Base-by-base conservation (phyloP, 2,797 vertebrate genomes). In the Danionella dracula region DNA sequence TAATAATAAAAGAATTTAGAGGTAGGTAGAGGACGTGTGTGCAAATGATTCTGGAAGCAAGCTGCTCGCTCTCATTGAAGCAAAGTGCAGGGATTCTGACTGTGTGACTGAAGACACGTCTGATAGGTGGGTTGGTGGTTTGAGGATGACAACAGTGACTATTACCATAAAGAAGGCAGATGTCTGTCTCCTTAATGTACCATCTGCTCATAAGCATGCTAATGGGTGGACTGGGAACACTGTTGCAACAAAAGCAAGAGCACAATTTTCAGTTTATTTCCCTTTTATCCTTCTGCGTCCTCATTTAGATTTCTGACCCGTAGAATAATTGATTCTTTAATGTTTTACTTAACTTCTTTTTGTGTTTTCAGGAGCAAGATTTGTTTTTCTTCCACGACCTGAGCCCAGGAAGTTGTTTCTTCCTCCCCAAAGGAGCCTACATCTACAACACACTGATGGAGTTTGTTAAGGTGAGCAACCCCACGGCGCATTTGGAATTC, bases 371-470 rank as follows among this genome's bases (percentile, higher is more conserved):
- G 97, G 96, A 99, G 67, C 96, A 99, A 79, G 97, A 99, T 68
- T 83, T 99, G 1, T 99, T 94, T 87, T 99, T 99, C 89, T 99
- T 99, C 79, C 97, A 99, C 63, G 96, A 99, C 65, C 90, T 99
- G 76, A 99, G 95, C 79, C 97, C 97, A 35, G 97, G 97, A 62
- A 98, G 96, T 85, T 99, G 97, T 79, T 99, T 99, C 77, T 99
- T 99, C 83, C 80, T 99, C 77, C 96, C 96, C 0, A 99, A 97
- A 71, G 97, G 97, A 73, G 90, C 97, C 32, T 95, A 91, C 77
- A 87, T 99, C 86, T 99, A 98, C 85, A 99, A 95, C 76, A 84
- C 84, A 0, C 88, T 99, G 76, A 87, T 94, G 73, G 90, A 92
- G 73, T 96, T 98, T 77, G 94, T 99, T 83, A 89, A 92, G 84